A percentile compares a stretch with the other conserved stretches of the same genome.
Conservation (phyloP, 2,888 invertebrate species). For the Stenchaetothrips biformis region DNA sequence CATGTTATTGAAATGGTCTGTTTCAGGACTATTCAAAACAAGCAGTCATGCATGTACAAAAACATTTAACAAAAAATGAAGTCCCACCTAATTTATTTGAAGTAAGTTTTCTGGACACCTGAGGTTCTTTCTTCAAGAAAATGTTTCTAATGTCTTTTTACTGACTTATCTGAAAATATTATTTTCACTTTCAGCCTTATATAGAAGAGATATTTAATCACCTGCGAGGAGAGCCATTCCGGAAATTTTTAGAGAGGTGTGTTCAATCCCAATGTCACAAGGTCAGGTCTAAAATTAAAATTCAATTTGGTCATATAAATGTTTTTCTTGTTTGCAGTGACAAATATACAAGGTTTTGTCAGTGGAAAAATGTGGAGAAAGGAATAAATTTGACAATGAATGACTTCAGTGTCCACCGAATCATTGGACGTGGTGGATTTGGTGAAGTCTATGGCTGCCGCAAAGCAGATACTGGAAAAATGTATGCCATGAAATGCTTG, state of each 20-base stretch:
- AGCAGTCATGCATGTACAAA: constrained; percentile 95
- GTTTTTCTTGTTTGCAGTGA: constrained; percentile 65
- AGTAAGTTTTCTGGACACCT: constrained; percentile 56
- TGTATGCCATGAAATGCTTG: constrained; percentile 99
- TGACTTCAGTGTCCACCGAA: constrained; percentile 99
- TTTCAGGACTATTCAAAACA: constrained; percentile 96
- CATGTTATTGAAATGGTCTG: constrained; percentile 33
- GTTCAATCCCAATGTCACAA: constrained; percentile 31
- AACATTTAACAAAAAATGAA: constrained; percentile 93
- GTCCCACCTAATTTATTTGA: constrained; percentile 96
- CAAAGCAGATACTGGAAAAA: constrained; percentile 99
- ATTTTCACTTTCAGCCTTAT: constrained; percentile 77
- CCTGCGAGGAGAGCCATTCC: constrained; percentile 93
- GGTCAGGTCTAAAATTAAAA: constrained; percentile 34
- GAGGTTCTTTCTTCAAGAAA: constrained; percentile 6
- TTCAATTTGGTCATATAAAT: constrained; percentile 30
- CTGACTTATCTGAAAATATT: constrained; percentile 29
- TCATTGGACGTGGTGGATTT: constrained; percentile 98
- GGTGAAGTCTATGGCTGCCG: constrained; percentile 99
- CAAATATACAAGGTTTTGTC: constrained; percentile 99
- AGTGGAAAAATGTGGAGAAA: constrained; percentile 90
- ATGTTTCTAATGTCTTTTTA: constrained; percentile 34
- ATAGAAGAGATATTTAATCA: constrained; percentile 99
- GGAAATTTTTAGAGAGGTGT: constrained; percentile 96
- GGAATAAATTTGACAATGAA: constrained; percentile 87